A percentile compares a stretch with the other conserved stretches of the same genome.
These are phyloP conservation scores for Paramuricea clavata DNA, from an alignment of 92 coral and sea anemone genomes.

Conservation along the genomic window DNA sequence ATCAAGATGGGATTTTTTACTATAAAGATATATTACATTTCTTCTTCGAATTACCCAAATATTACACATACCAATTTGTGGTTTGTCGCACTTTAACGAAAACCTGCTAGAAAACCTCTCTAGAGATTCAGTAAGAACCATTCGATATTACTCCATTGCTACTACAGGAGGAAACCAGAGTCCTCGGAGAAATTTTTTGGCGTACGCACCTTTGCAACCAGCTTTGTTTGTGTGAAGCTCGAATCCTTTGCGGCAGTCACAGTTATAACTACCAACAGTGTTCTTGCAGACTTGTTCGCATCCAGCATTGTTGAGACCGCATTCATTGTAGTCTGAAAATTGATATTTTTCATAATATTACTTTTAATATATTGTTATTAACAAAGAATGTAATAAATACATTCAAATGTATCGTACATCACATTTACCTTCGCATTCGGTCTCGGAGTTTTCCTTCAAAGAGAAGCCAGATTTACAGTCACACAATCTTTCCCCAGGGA, in stretches of 20 bases:
- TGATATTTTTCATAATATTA: too few relatives aligned
- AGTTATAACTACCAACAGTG: conserved; percentile 82
- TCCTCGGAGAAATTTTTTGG: too few relatives aligned
- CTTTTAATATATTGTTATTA: too few relatives aligned
- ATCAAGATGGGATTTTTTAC: too few relatives aligned
- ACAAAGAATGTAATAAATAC: background rate
- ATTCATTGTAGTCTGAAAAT: conserved; percentile 84
- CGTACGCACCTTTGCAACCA: conserved; percentile 94
- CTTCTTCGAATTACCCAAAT: too few relatives aligned
- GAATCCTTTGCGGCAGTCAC: conserved; percentile 87
- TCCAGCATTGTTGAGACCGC: conserved; percentile 84
- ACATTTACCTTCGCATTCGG: conserved; percentile 81
- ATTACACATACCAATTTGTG: too few relatives aligned
- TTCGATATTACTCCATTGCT: too few relatives aligned
- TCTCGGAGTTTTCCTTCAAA: conserved; percentile 77
- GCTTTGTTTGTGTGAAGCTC: conserved; percentile 61
- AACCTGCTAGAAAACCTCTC: too few relatives aligned
- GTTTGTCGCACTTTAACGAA: too few relatives aligned
- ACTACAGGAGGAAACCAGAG: too few relatives aligned
- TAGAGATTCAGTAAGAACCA: too few relatives aligned
- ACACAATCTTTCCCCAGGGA: conserved; percentile 73
- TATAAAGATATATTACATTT: too few relatives aligned
- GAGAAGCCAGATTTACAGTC: conserved; percentile 52
- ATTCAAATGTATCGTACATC: background rate
- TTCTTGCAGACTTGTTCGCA: conserved; percentile 89